phyloP scores from a whole-genome alignment of 1,140 invertebrate genomes.

The Drosophila mayri region DNA sequence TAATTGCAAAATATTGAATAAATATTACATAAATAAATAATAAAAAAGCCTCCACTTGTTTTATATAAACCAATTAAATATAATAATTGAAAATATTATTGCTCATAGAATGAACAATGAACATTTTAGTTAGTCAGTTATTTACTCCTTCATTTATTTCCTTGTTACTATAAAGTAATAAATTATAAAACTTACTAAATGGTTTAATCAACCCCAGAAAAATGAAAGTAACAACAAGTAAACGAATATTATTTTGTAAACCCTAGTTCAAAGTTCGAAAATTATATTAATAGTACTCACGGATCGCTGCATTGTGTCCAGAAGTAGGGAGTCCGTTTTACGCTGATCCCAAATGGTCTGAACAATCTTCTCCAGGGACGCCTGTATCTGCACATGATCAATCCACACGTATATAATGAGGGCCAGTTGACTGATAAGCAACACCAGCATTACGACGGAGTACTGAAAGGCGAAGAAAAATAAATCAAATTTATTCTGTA shows the following conservation, averaged over 20 bases:
- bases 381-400: conserved; percentile 85
- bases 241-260: too few species aligned
- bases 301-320: conserved; percentile 70
- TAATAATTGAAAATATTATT: not conserved
- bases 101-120: not conserved
- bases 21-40: not conserved
- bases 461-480: conserved; percentile 86
- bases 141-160: not conserved
- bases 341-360: conserved; percentile 77
- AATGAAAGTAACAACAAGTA: not conserved
- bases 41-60: not conserved
- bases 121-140: not conserved
- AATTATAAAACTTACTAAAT: not conserved
- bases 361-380: conserved; percentile 84
- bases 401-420: conserved; percentile 87
- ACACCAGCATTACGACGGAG: conserved; percentile 87
- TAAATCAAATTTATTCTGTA: not conserved
- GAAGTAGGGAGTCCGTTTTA: conserved; percentile 24
- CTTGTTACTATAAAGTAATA: not conserved
- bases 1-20: conserved; percentile 37
- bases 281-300: conserved; percentile 38
- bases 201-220: too few species aligned
- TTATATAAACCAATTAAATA: not conserved
- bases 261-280: too few species aligned
- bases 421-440: conserved; percentile 88